Conservation (phyloP, 2,113 vertebrate genomes). For the Apaloderma vittatum region DNA sequence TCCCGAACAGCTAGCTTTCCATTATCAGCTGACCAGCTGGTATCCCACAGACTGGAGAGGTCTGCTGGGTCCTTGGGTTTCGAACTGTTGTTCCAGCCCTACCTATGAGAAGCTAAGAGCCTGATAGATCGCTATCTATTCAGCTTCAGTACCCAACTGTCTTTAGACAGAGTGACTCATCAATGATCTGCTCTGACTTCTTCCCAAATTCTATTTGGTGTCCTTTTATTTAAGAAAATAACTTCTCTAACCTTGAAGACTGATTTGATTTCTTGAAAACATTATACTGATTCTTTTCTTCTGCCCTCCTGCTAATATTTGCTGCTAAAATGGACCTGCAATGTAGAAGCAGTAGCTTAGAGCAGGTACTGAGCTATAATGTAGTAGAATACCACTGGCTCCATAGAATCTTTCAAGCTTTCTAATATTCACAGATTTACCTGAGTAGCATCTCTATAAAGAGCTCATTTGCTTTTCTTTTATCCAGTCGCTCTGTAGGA, state of each 20-base stretch:
- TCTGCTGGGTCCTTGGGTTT: not conserved
- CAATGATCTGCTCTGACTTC: not conserved
- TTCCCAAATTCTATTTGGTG: not conserved
- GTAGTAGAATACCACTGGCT: not conserved
- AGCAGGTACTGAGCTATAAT: not conserved
- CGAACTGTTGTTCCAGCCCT: accelerated
- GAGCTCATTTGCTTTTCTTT: not conserved
- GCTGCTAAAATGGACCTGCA: not conserved
- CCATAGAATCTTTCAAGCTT: not conserved
- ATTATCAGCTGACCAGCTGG: not conserved
- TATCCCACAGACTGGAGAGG: not conserved
- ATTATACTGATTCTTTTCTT: not conserved
- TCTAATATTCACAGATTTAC: not conserved
- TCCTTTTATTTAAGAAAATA: slow-evolving; percentile 20
- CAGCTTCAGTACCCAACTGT: not conserved
- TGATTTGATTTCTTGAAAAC: slow-evolving; percentile 13
- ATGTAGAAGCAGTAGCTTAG: not conserved
- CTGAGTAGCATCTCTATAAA: not conserved
- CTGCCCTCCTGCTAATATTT: not conserved
- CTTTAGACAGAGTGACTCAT: slow-evolving; percentile 18
- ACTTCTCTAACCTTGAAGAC: not conserved
- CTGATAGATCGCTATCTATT: not conserved
- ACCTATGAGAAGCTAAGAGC: not conserved
- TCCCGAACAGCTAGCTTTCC: not conserved
- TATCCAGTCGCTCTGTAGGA: not conserved